A percentile compares a stretch with the other conserved stretches of the same genome.
Evolutionary conservation across 2,888 invertebrate genomes (phyloP).

Genomic region (Nowickia ferox): DNA sequence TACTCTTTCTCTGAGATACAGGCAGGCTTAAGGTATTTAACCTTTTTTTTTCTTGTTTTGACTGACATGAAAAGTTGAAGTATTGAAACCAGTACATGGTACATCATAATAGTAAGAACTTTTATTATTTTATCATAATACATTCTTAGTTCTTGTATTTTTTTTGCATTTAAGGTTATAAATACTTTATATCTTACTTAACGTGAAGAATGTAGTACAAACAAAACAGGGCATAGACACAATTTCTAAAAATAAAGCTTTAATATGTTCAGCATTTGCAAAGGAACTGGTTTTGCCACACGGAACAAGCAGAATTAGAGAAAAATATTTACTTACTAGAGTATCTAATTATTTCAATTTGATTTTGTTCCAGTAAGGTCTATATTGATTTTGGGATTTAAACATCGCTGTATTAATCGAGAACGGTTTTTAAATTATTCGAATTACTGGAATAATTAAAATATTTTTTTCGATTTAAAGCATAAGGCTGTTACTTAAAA

Average conservation of each 20-base stretch:
- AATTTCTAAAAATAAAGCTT: not conserved
- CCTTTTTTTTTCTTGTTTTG: not conserved
- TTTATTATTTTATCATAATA: not conserved
- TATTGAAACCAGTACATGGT: constrained; percentile 40
- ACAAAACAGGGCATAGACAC: not conserved
- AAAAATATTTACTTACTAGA: no score
- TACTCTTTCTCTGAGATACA: not conserved
- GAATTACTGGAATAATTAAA: no score
- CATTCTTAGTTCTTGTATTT: not conserved
- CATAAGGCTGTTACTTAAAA: no score
- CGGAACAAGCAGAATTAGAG: not conserved
- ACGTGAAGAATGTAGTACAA: not conserved
- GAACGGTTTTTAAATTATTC: no score
- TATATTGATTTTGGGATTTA: no score
- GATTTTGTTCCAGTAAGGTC: no score
- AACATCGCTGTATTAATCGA: no score
- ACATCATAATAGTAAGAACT: constrained; percentile 37
- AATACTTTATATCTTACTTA: constrained; percentile 34
- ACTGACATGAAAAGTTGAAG: constrained; percentile 26
- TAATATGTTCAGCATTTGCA: not conserved
- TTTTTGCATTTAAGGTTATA: constrained; percentile 45
- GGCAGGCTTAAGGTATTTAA: constrained; percentile 32
- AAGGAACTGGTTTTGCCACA: not conserved
- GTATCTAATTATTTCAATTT: no score
- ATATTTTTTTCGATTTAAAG: no score